phyloP scores from a whole-genome alignment of 2,797 vertebrate genomes.

The Takifugu rubripes region DNA sequence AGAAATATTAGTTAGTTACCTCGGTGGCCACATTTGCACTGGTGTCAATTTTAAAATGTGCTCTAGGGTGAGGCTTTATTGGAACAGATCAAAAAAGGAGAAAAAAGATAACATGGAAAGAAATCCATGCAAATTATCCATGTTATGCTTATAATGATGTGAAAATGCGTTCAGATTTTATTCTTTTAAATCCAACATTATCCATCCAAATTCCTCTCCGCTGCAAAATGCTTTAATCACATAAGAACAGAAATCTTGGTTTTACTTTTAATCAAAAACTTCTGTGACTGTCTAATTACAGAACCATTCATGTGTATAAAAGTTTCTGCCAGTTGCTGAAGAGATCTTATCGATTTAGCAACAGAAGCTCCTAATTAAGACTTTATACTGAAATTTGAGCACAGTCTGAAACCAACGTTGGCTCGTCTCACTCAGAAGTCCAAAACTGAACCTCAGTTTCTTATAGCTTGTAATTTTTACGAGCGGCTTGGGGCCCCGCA shows the following conservation, averaged over 20 bases:
- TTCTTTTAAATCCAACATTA: constrained; percentile 37
- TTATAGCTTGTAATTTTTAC: neutral
- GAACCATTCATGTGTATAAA: constrained; percentile 42
- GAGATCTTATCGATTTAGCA: constrained; percentile 30
- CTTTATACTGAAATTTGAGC: constrained; percentile 28
- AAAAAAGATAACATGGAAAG: neutral
- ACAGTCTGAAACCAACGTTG: constrained; percentile 15
- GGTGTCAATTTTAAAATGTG: neutral
- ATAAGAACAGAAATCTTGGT: constrained; percentile 40
- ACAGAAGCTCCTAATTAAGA: constrained; percentile 41
- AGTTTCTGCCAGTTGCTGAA: constrained; percentile 30
- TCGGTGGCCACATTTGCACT: too few species aligned
- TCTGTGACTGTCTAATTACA: constrained; percentile 49
- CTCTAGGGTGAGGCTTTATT: neutral
- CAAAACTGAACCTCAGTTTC: neutral
- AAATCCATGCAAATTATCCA: constrained; percentile 12
- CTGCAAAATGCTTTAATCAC: constrained; percentile 41
- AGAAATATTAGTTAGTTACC: neutral
- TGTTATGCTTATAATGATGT: constrained; percentile 20
- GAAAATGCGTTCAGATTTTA: constrained; percentile 23
- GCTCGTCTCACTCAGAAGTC: neutral
- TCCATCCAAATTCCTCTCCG: constrained; percentile 22
- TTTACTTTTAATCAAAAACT: constrained; percentile 57
- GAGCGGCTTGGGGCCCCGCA: neutral
- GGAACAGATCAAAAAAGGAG: neutral